These are phyloP conservation scores for Sarcophaga rosellei DNA, from an alignment of 2,888 invertebrate genomes.

Conservation along the genomic window DNA sequence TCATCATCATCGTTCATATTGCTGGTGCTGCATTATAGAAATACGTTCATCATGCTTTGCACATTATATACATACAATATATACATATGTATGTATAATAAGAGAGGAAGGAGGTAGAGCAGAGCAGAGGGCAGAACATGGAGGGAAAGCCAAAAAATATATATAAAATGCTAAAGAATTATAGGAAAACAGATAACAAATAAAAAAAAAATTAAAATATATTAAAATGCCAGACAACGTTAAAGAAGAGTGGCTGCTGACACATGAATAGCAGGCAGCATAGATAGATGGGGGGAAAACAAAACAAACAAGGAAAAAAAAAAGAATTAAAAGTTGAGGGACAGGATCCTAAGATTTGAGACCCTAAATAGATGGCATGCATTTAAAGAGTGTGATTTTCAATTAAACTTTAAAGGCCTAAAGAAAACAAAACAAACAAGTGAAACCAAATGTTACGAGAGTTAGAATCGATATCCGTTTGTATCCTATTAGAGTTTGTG, in stretches of 20 bases:
- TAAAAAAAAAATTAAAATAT: constrained; percentile 15
- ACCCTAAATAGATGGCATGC: background rate
- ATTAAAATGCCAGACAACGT: constrained; percentile 55
- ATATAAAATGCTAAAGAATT: constrained; percentile 19
- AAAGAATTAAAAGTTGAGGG: background rate
- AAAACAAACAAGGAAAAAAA: constrained; percentile 1
- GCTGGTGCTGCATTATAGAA: constrained; percentile 36
- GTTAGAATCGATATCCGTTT: too few relatives aligned
- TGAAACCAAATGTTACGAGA: too few relatives aligned
- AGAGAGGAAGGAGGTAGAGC: background rate
- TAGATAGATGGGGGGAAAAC: background rate
- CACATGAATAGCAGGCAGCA: constrained; percentile 22
- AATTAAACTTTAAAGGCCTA: too few relatives aligned
- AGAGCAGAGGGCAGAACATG: background rate
- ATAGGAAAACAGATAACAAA: constrained; percentile 37
- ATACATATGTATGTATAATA: constrained; percentile 30
- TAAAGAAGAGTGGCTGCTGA: constrained; percentile 48
- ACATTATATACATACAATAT: constrained; percentile 29
- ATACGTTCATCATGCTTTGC: constrained; percentile 20
- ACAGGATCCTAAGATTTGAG: background rate
- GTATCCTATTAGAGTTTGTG: too few relatives aligned
- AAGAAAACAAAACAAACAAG: too few relatives aligned
- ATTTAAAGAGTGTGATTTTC: background rate
- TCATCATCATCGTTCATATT: constrained; percentile 38
- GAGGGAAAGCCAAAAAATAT: constrained; percentile 6